A percentile compares a stretch with the other conserved stretches of the same genome.
phyloP scores from a whole-genome alignment of 2,888 invertebrate species.

The Panzeria rudis region DNA sequence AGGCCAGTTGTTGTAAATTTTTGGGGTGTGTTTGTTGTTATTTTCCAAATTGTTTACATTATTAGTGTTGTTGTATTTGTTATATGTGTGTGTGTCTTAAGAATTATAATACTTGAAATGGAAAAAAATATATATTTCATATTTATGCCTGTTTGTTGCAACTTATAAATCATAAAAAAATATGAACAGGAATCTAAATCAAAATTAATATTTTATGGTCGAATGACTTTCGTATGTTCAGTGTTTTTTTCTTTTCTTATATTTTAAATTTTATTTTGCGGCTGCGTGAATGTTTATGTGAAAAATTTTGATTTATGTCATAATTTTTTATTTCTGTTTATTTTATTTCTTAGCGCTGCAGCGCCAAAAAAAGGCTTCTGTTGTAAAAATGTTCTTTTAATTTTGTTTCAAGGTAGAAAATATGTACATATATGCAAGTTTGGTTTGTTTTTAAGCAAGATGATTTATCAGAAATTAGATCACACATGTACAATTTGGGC shows the following conservation, averaged over 20 bases:
- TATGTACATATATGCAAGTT: background rate
- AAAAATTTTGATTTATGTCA: slow-evolving; percentile 68
- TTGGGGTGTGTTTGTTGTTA: slow-evolving; percentile 50
- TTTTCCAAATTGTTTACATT: slow-evolving; percentile 27
- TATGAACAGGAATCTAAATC: slow-evolving; percentile 65
- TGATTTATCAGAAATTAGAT: slow-evolving; percentile 12
- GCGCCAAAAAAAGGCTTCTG: slow-evolving; percentile 40
- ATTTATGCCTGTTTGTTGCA: slow-evolving; percentile 58
- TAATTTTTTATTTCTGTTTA: slow-evolving; percentile 25
- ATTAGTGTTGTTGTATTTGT: too few species aligned
- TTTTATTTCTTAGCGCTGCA: slow-evolving; percentile 16
- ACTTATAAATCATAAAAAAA: slow-evolving; percentile 67
- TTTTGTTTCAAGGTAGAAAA: background rate
- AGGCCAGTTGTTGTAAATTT: slow-evolving; percentile 6
- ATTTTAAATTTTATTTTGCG: slow-evolving; percentile 12
- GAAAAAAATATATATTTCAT: slow-evolving; percentile 57
- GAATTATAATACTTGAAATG: background rate
- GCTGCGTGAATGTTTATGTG: slow-evolving; percentile 44
- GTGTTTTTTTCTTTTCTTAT: background rate
- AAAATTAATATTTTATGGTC: slow-evolving; percentile 74
- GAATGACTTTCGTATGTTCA: slow-evolving; percentile 51
- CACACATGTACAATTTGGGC: background rate
- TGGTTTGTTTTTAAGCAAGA: background rate
- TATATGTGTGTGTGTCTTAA: slow-evolving; percentile 12
- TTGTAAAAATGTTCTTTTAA: slow-evolving; percentile 30